A percentile compares a stretch with the other conserved stretches of the same genome.
Conservation (phyloP, 2,888 invertebrate genomes). For the Phyllotreta striolata region DNA sequence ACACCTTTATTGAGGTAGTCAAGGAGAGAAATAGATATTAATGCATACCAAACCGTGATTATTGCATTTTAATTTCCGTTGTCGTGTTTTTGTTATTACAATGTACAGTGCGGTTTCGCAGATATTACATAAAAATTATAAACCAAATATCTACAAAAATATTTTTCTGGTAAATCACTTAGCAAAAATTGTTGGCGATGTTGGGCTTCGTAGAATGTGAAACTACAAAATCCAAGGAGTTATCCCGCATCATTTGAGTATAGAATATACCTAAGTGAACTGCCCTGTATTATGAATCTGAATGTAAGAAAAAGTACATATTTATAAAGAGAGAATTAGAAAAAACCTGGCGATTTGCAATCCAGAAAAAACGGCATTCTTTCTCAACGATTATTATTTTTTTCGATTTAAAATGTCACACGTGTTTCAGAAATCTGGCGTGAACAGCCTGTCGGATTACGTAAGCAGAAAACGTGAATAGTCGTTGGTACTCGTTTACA, state of each 20-base stretch:
- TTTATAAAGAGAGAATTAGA: slow-evolving; percentile 24
- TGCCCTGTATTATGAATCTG: too few species aligned
- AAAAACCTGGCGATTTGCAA: slow-evolving; percentile 28
- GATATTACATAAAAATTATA: too few species aligned
- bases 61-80: slow-evolving; percentile 31
- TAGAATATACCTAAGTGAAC: too few species aligned
- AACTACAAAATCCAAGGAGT: too few species aligned
- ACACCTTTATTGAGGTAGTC: slow-evolving; percentile 11
- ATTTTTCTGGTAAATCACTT: too few species aligned
- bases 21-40: slow-evolving; percentile 19
- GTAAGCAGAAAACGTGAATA: slow-evolving; percentile 42
- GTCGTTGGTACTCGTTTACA: not conserved
- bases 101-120: slow-evolving; percentile 12
- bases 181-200: too few species aligned
- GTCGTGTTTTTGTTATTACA: slow-evolving; percentile 33
- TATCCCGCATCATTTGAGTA: too few species aligned
- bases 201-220: too few species aligned
- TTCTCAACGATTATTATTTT: slow-evolving; percentile 22
- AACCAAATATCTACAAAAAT: too few species aligned
- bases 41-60: slow-evolving; percentile 22
- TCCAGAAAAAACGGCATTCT: slow-evolving; percentile 35
- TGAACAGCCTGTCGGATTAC: slow-evolving; percentile 43
- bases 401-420: slow-evolving; percentile 52
- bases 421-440: slow-evolving; percentile 46
- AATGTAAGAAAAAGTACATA: too few species aligned